Evolutionary conservation across 2,113 vertebrate genomes (phyloP).

Genomic region (Dasyprocta punctata): DNA sequence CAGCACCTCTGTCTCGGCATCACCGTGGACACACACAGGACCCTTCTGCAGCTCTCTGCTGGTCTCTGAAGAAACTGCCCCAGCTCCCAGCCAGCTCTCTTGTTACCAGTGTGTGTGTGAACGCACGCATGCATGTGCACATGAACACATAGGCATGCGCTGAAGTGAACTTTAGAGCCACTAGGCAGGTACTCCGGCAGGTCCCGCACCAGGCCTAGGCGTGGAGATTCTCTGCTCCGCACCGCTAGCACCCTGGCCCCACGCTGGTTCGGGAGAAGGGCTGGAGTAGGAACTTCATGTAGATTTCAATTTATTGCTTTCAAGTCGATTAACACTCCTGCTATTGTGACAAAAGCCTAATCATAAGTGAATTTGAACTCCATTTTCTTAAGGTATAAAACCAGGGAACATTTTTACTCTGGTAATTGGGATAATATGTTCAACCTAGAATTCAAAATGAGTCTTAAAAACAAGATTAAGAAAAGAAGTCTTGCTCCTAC

Average conservation of each 20-base stretch:
- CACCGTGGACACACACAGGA: not conserved
- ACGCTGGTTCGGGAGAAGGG: not conserved
- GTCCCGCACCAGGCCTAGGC: not conserved
- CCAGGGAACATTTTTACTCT: not conserved
- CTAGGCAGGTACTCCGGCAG: not conserved
- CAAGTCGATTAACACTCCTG: not conserved
- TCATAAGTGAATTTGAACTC: not conserved
- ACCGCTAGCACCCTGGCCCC: not conserved
- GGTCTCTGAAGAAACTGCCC: not conserved
- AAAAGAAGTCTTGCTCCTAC: slow-evolving; percentile 25
- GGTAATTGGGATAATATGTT: not conserved
- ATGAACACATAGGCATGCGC: not conserved
- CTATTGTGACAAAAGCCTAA: not conserved
- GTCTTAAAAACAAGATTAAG: not conserved
- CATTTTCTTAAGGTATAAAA: not conserved
- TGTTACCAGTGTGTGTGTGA: too few species aligned
- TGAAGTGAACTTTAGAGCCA: not conserved
- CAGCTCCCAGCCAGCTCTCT: not conserved
- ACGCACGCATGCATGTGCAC: not conserved
- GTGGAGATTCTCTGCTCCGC: not conserved
- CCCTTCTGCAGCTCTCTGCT: not conserved
- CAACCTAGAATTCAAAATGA: slow-evolving; percentile 45
- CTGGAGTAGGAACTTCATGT: not conserved
- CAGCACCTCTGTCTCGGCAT: not conserved
- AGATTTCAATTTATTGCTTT: not conserved